Conservation (phyloP, 2,113 vertebrate species). For the Seriola aureovittata region DNA sequence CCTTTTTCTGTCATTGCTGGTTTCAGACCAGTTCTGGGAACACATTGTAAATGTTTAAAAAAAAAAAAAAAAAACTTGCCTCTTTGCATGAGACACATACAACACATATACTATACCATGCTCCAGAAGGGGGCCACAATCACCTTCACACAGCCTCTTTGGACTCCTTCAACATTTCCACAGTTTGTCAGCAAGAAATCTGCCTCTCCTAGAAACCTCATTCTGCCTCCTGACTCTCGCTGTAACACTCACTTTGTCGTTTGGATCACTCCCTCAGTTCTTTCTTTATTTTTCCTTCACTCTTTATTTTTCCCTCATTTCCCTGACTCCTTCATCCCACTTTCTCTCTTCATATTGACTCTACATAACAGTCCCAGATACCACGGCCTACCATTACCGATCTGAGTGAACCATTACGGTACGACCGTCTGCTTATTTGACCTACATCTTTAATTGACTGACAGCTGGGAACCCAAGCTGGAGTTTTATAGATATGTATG, state of each 20-base stretch:
- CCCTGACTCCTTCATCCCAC: neutral
- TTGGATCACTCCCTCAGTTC: neutral
- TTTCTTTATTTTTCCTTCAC: neutral
- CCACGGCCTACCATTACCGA: constrained; percentile 26
- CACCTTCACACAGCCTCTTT: constrained; percentile 26
- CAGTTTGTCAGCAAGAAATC: constrained; percentile 47
- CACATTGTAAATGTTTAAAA: neutral
- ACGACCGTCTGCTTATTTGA: constrained; percentile 48
- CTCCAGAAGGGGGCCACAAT: constrained; percentile 30
- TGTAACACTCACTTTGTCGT: constrained; percentile 12
- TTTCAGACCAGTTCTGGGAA: constrained; percentile 52
- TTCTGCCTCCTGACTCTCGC: constrained; percentile 25
- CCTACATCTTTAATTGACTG: constrained; percentile 64
- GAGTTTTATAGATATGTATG: constrained; percentile 27
- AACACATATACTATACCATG: constrained; percentile 21
- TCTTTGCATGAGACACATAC: constrained; percentile 12
- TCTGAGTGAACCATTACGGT: constrained; percentile 40
- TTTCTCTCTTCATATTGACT: constrained; percentile 11
- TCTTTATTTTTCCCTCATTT: constrained; percentile 3
- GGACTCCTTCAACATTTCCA: constrained; percentile 14
- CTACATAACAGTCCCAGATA: constrained; percentile 18
- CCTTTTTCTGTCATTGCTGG: constrained; percentile 24
- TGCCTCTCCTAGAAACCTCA: constrained; percentile 31
- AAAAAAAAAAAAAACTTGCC: constrained; percentile 13
- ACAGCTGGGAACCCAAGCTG: constrained; percentile 45